Percentiles rank a stretch among this genome's conserved stretches.
These are phyloP conservation scores for Galbula dea DNA, from an alignment of 2,113 vertebrate species.

Conservation along the genomic window DNA sequence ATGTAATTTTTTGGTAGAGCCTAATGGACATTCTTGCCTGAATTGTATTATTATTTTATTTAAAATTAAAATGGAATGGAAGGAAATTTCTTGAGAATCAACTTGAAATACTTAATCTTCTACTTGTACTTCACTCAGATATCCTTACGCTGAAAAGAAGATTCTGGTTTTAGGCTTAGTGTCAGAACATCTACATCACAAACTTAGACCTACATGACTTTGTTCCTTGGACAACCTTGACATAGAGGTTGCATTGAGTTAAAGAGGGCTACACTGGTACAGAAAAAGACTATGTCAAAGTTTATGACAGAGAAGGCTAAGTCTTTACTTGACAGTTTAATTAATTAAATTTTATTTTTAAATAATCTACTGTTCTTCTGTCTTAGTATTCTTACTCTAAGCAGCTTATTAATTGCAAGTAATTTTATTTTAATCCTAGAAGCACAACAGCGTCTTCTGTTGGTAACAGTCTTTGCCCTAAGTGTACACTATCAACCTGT, in stretches of 20 bases:
- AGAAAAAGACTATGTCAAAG: background rate
- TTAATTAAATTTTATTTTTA: background rate
- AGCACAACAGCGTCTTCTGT: conserved; percentile 93
- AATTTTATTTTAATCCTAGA: conserved; percentile 71
- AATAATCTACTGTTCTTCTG: background rate
- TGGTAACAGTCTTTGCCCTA: conserved; percentile 95
- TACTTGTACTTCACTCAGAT: background rate
- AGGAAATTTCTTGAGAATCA: background rate
- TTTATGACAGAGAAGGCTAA: background rate
- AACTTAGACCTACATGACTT: accelerated
- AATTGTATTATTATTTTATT: background rate
- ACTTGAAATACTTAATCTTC: background rate
- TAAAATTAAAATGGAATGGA: background rate
- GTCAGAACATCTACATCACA: background rate
- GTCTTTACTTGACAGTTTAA: background rate
- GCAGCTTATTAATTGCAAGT: background rate
- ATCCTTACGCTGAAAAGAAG: background rate
- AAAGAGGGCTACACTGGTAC: background rate
- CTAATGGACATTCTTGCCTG: background rate
- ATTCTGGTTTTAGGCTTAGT: background rate
- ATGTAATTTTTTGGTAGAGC: background rate
- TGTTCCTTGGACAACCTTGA: background rate
- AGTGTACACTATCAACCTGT: conserved; percentile 96
- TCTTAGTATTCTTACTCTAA: background rate
- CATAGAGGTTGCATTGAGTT: background rate